phyloP scores from a whole-genome alignment of 2,797 vertebrate genomes.

The Semaprochilodus insignis region DNA sequence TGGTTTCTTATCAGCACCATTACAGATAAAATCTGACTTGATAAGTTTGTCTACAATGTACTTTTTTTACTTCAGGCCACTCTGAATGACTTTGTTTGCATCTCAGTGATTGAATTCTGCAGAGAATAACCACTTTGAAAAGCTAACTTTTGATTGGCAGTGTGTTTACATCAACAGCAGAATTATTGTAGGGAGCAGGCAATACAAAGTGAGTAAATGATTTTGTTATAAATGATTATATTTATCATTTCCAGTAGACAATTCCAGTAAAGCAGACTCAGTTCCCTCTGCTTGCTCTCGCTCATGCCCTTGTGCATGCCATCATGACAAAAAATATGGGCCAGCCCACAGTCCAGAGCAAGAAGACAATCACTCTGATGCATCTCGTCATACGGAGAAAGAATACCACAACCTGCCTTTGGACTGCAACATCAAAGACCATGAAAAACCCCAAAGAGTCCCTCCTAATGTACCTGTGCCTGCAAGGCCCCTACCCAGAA shows the following conservation, averaged over 20 bases:
- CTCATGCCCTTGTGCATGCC: conserved; percentile 44
- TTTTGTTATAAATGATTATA: background rate
- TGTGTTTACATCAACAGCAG: too few relatives aligned
- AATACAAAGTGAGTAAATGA: too few relatives aligned
- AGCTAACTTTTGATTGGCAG: background rate
- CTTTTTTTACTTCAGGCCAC: too few relatives aligned
- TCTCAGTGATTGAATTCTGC: too few relatives aligned
- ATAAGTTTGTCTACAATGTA: too few relatives aligned
- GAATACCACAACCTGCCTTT: conserved; percentile 3
- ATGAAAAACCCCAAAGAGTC: background rate
- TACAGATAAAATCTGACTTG: too few relatives aligned
- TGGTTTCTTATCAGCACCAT: too few relatives aligned
- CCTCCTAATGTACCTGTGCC: conserved; percentile 44
- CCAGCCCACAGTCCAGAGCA: background rate
- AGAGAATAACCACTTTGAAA: too few relatives aligned
- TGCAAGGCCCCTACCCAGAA: conserved; percentile 39
- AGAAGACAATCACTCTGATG: background rate
- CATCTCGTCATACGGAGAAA: background rate
- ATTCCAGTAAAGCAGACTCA: background rate
- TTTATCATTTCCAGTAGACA: background rate
- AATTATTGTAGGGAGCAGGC: too few relatives aligned
- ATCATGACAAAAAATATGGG: conserved; percentile 12
- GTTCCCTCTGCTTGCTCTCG: conserved; percentile 1
- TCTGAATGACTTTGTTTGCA: too few relatives aligned
- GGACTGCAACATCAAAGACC: background rate